These are phyloP conservation scores for Drosophila lowei DNA, from an alignment of 1,140 invertebrate species.

Conservation along the genomic window DNA sequence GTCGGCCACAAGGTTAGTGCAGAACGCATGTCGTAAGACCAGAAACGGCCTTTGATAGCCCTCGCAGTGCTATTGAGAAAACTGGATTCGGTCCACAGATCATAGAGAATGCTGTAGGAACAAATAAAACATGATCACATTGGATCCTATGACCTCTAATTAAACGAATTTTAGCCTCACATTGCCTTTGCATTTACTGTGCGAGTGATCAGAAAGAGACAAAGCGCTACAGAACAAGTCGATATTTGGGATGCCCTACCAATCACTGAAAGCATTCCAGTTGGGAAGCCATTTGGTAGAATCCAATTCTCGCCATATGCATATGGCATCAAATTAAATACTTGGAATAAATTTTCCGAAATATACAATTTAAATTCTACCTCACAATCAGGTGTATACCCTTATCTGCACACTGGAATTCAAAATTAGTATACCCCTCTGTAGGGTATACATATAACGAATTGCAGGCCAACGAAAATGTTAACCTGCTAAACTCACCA, in stretches of 20 bases:
- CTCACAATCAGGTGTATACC: too few species aligned
- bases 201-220: constrained; percentile 19
- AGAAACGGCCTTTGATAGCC: constrained; percentile 14
- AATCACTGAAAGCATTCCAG: neutral
- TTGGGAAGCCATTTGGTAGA: neutral
- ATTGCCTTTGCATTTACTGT: constrained; percentile 35
- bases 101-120: constrained; percentile 14
- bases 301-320: neutral
- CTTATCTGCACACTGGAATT: neutral
- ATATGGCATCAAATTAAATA: constrained; percentile 12
- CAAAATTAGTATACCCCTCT: constrained; percentile 4
- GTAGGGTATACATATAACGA: constrained; percentile 32
- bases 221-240: neutral
- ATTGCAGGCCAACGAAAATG: constrained; percentile 52
- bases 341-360: neutral
- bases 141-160: constrained; percentile 44
- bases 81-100: constrained; percentile 16
- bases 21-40: constrained; percentile 27
- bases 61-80: constrained; percentile 12
- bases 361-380: constrained; percentile 3
- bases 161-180: constrained; percentile 36
- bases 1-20: constrained; percentile 34
- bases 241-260: neutral
- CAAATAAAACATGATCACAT: constrained; percentile 26
- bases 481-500: constrained; percentile 70